phyloP scores from a whole-genome alignment of 1,140 invertebrate genomes.

The Zaprionus vittiger region DNA sequence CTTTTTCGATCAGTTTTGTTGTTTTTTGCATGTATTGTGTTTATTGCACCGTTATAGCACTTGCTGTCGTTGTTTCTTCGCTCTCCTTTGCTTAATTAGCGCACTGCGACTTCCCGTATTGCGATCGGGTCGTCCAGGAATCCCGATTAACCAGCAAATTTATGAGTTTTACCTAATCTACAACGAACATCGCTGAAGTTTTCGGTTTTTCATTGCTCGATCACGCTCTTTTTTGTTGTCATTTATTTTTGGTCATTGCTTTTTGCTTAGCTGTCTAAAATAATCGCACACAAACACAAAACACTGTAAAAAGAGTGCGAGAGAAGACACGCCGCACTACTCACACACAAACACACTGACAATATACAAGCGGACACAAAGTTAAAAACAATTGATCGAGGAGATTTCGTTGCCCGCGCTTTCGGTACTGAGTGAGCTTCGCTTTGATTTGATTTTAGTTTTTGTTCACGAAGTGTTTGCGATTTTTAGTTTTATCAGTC shows the following conservation, averaged over 20 bases:
- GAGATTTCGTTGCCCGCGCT: not conserved
- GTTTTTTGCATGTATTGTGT: slow-evolving; percentile 24
- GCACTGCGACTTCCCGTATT: slow-evolving; percentile 16
- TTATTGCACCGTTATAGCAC: slow-evolving; percentile 54
- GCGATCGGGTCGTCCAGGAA: slow-evolving; percentile 38
- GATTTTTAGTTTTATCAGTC: slow-evolving; percentile 1
- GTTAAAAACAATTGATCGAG: slow-evolving; percentile 7
- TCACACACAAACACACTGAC: not conserved
- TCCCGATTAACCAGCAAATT: slow-evolving; percentile 68
- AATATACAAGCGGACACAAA: not conserved
- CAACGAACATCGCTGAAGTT: slow-evolving; percentile 58
- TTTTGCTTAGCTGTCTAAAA: slow-evolving; percentile 55
- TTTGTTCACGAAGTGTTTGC: not conserved
- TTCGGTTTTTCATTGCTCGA: slow-evolving; percentile 1
- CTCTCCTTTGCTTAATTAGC: slow-evolving; percentile 57
- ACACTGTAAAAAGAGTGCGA: not conserved
- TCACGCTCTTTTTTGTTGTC: slow-evolving; percentile 6
- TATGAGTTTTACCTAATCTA: slow-evolving; percentile 67
- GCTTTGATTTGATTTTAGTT: not conserved
- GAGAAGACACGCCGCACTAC: not conserved
- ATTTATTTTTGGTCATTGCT: slow-evolving; percentile 49
- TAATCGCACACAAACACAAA: slow-evolving; percentile 28
- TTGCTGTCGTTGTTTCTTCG: slow-evolving; percentile 27
- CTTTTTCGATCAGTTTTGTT: slow-evolving; percentile 33
- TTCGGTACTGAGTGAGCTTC: not conserved